Evolutionary conservation across 2,797 vertebrate genomes (phyloP).

Genomic region (Clarias pachynema): DNA sequence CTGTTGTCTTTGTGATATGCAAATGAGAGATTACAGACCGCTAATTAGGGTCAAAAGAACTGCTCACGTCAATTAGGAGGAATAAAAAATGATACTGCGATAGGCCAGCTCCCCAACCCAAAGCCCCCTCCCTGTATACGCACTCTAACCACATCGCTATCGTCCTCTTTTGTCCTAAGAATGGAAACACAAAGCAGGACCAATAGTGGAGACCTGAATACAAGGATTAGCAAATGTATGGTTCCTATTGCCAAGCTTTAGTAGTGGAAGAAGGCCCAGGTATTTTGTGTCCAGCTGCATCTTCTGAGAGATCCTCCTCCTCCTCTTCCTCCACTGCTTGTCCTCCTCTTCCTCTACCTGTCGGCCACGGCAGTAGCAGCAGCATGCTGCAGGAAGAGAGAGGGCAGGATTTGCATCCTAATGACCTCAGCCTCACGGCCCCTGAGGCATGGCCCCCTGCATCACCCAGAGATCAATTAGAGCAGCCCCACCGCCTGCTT

Average conservation of each 20-base stretch:
- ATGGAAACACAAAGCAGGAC: constrained; percentile 72
- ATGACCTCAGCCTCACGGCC: constrained; percentile 76
- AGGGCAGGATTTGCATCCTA: constrained; percentile 79
- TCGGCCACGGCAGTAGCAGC: constrained; percentile 40
- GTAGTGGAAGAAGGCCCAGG: constrained; percentile 63
- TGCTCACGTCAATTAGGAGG: constrained; percentile 89
- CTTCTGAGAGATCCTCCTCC: constrained; percentile 32
- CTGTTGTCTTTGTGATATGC: constrained; percentile 90
- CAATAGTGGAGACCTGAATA: constrained; percentile 68
- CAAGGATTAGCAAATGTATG: constrained; percentile 51
- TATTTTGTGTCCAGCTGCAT: constrained; percentile 57
- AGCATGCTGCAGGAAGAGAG: constrained; percentile 64
- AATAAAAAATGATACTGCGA: constrained; percentile 76
- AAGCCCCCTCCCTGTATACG: constrained; percentile 56
- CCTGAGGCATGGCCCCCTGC: constrained; percentile 73
- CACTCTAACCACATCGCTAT: constrained; percentile 70
- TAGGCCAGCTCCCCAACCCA: constrained; percentile 66
- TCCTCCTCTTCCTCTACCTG: constrained; percentile 48
- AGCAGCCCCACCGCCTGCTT: constrained; percentile 62
- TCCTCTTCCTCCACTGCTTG: constrained; percentile 11
- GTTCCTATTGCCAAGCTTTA: constrained; percentile 60
- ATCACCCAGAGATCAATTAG: constrained; percentile 83
- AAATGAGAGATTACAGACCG: constrained; percentile 90
- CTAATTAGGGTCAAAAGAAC: constrained; percentile 97
- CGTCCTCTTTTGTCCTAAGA: constrained; percentile 76